Evolutionary conservation across 2,113 vertebrate species (phyloP).

Genomic region (Odobenus rosmarus): DNA sequence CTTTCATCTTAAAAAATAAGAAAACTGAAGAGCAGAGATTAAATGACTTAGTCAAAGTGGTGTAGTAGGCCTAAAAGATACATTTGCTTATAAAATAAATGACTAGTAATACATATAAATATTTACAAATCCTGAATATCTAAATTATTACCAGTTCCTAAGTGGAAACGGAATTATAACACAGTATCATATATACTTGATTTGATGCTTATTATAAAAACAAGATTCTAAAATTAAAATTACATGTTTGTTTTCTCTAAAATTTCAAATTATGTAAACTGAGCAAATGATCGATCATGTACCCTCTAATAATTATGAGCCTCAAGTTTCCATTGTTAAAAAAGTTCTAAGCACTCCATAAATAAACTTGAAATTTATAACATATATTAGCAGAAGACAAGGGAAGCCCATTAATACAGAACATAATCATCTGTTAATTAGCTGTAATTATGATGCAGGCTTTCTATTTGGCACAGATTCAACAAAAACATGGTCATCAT

Average conservation of each 20-base stretch:
- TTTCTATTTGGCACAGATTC: slow-evolving; percentile 88
- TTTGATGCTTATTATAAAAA: slow-evolving; percentile 40
- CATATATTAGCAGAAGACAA: slow-evolving; percentile 75
- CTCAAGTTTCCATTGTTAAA: slow-evolving; percentile 45
- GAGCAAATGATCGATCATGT: not conserved
- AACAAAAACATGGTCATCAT: slow-evolving; percentile 88
- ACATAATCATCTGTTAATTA: slow-evolving; percentile 90
- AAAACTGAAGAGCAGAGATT: slow-evolving; percentile 5
- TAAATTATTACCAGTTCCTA: not conserved
- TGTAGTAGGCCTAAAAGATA: not conserved
- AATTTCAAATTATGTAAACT: slow-evolving; percentile 49
- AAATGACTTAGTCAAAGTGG: not conserved
- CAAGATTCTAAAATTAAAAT: slow-evolving; percentile 47
- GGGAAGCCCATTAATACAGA: slow-evolving; percentile 81
- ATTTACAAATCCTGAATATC: slow-evolving; percentile 2
- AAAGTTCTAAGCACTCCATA: slow-evolving; percentile 69
- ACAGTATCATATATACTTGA: not conserved
- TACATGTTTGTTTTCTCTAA: slow-evolving; percentile 11
- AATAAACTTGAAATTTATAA: slow-evolving; percentile 84
- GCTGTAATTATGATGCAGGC: slow-evolving; percentile 90
- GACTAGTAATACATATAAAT: not conserved
- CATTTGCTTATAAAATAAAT: slow-evolving; percentile 14
- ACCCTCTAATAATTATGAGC: slow-evolving; percentile 27
- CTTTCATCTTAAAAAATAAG: slow-evolving; percentile 36
- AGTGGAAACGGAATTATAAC: not conserved